phyloP scores from a whole-genome alignment of 2,113 vertebrate genomes.

The Chiloscyllium plagiosum region DNA sequence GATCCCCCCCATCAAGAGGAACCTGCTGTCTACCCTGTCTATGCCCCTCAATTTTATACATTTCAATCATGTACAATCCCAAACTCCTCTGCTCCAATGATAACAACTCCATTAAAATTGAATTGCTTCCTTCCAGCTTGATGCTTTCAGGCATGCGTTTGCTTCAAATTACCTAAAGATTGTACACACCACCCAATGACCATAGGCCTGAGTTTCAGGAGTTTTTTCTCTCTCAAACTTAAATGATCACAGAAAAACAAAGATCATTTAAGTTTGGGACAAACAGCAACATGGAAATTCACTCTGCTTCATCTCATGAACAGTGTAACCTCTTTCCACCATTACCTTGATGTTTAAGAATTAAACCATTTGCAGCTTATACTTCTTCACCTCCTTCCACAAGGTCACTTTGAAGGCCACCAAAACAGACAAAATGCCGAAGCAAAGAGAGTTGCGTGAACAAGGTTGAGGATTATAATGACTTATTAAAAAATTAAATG shows the following conservation, averaged over 20 bases:
- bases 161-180: not conserved
- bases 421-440: not conserved
- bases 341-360: not conserved
- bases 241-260: not conserved
- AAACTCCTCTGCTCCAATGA: too few relatives aligned
- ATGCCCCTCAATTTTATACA: too few relatives aligned
- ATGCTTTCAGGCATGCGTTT: not conserved
- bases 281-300: not conserved
- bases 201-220: not conserved
- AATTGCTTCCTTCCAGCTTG: not conserved
- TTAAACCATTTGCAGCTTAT: not conserved
- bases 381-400: not conserved
- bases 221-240: not conserved
- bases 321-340: not conserved
- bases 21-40: too few relatives aligned
- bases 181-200: too few relatives aligned
- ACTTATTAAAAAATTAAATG: not conserved
- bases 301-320: not conserved
- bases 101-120: not conserved
- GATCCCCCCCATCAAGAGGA: too few relatives aligned
- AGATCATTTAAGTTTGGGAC: not conserved
- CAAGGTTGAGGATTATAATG: not conserved
- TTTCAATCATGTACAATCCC: too few relatives aligned
- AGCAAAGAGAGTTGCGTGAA: not conserved
- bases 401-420: not conserved